A percentile compares a stretch with the other conserved stretches of the same genome.
phyloP scores from a whole-genome alignment of 92 coral and sea anemone genomes.

The Paragorgia papillata region DNA sequence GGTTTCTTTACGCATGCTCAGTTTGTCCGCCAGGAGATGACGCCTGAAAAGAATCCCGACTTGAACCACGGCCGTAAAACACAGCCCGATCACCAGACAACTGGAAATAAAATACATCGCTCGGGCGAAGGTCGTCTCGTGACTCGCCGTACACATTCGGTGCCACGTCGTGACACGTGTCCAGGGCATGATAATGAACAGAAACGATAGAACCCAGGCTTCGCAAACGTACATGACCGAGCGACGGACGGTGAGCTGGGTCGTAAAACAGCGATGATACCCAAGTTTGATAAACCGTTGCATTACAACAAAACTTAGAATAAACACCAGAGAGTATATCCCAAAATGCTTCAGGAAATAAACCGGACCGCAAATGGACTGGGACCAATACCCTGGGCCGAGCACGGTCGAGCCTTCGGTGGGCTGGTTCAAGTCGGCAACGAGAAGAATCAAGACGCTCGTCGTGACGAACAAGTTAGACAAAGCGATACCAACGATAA shows the following conservation, averaged over 20 bases:
- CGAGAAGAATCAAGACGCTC: conserved; percentile 22
- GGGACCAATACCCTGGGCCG: conserved; percentile 35
- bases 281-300: conserved; percentile 26
- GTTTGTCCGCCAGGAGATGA: neutral
- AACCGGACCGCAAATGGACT: conserved; percentile 35
- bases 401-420: conserved; percentile 10
- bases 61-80: conserved; percentile 5
- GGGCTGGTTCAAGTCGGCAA: conserved; percentile 26
- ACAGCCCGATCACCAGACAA: conserved; percentile 17
- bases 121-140: conserved; percentile 22
- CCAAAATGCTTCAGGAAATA: conserved; percentile 42
- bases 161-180: conserved; percentile 40
- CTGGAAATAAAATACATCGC: conserved; percentile 23
- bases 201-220: conserved; percentile 39
- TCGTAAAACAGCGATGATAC: conserved; percentile 20
- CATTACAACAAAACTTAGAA: conserved; percentile 8
- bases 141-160: conserved; percentile 32
- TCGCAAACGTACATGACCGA: conserved; percentile 26
- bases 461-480: conserved; percentile 40
- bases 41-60: conserved; percentile 19
- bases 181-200: conserved; percentile 37
- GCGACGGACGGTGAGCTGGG: conserved; percentile 25
- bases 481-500: conserved; percentile 33
- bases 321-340: conserved; percentile 27
- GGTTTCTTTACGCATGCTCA: conserved; percentile 10